Evolutionary conservation across 2,888 invertebrate species (phyloP), one percentile per base, ranked within the genome.

Genomic region (Pyrocoelia pectoralis): DNA sequence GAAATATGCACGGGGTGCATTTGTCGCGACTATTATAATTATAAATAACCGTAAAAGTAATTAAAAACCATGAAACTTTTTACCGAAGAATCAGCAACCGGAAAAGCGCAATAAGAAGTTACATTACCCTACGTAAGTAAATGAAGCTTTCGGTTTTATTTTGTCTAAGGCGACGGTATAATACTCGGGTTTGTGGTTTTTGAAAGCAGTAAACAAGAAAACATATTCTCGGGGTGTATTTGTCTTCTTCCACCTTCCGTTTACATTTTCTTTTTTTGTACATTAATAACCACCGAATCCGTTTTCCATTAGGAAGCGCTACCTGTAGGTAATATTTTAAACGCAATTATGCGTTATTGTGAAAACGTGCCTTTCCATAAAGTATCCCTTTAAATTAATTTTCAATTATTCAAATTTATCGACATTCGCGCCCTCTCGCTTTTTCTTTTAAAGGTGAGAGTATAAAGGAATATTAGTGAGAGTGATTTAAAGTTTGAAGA

Each of bases 201-300:
- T 17, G 43, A 52, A 19, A 51, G 51, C 29, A 41, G 29, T 57
- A 57, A 57, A 57, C 57, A 57, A 51, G 58, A 51, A 61, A 61
- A 43, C 55, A 61, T 56, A 61, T 61, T 56, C 56, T 58, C 52
- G 38, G 14, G 38, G 18, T 33, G 48, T 55, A 56, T 61, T 61
- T 56, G 55, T 61, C 61, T 60, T 56, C 51, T 33, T 17, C 8
- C 18, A 43, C 55, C 57, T 52, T 61, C 61, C 61, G 55, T 51
- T 54, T 55, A 28, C 54, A 55, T 54, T 55, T 55, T 56, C 55
- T 50, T 55, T 50, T 50, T 55, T 46, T 24, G 53, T 40, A 8
- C 33, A 59, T 59, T 59, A 59, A 64, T 64, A 64, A 64, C 53
- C 38, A 12, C 24, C 9, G 59, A 49, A 52, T 63, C 63, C 63